These are phyloP conservation scores for Salarias fasciatus DNA, from an alignment of 2,797 vertebrate genomes.

Conservation along the genomic window DNA sequence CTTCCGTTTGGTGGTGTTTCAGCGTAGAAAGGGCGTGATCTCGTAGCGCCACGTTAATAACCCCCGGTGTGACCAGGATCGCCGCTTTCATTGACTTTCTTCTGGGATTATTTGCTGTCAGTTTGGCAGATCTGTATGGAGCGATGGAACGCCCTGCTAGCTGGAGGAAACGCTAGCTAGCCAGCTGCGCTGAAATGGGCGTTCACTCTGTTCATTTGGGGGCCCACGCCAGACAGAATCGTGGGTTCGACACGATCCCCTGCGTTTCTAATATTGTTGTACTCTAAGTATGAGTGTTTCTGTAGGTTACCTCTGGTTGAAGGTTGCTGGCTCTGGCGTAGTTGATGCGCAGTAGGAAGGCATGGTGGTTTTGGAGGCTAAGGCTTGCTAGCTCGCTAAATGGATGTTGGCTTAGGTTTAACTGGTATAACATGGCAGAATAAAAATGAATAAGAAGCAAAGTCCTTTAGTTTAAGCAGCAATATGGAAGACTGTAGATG, in stretches of 20 bases:
- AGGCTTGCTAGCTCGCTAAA: slow-evolving; percentile 41
- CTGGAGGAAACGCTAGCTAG: slow-evolving; percentile 50
- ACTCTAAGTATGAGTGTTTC: background rate
- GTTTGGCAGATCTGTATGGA: slow-evolving; percentile 4
- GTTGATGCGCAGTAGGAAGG: slow-evolving; percentile 28
- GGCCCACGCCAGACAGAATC: slow-evolving; percentile 23
- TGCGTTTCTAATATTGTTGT: too few species aligned
- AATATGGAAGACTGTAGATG: background rate
- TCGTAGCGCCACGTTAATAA: background rate
- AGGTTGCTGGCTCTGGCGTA: background rate
- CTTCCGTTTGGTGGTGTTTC: slow-evolving; percentile 38
- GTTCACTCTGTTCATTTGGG: slow-evolving; percentile 67
- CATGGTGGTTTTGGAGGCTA: slow-evolving; percentile 33
- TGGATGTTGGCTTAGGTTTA: slow-evolving; percentile 13
- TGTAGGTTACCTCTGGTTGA: background rate
- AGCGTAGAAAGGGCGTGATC: background rate
- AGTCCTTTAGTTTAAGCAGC: background rate
- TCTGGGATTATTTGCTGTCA: background rate
- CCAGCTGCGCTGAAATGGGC: slow-evolving; percentile 78
- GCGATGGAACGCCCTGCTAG: slow-evolving; percentile 61
- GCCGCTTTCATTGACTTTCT: too few species aligned
- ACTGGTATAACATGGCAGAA: too few species aligned
- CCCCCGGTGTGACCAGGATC: background rate
- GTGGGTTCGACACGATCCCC: slow-evolving; percentile 7
- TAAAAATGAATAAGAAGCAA: background rate